Conservation (phyloP, 64 coral and sea anemone species). For the Orbicella faveolata region DNA sequence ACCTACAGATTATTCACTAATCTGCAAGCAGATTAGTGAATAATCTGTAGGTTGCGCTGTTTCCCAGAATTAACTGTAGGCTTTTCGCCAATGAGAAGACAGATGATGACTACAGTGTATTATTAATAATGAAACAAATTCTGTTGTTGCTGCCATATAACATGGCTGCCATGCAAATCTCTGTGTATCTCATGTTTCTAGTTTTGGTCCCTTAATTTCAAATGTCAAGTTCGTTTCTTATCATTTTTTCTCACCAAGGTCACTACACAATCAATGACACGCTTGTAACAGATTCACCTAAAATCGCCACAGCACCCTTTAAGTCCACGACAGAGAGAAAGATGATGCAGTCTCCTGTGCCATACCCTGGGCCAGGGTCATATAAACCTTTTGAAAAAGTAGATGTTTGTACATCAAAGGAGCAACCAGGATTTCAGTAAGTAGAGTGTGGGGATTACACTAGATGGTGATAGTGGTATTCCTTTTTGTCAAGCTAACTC, state of each 20-base stretch:
- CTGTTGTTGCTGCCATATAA: too few relatives aligned
- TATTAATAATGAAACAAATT: too few relatives aligned
- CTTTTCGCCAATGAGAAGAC: too few relatives aligned
- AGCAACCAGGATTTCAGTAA: constrained; percentile 83
- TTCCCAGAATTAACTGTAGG: too few relatives aligned
- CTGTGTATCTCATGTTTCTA: not conserved
- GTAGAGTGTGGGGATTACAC: not conserved
- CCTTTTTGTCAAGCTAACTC: too few relatives aligned
- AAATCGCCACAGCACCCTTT: constrained; percentile 81
- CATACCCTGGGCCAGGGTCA: constrained; percentile 83
- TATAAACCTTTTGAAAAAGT: constrained; percentile 73
- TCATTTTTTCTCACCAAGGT: constrained; percentile 32
- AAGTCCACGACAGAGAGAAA: constrained; percentile 96
- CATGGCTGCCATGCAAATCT: too few relatives aligned
- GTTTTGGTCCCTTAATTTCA: not conserved
- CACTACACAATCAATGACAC: constrained; percentile 90
- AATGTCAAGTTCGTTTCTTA: not conserved
- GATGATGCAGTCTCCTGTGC: constrained; percentile 83
- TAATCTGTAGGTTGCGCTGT: too few relatives aligned
- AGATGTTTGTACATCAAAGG: constrained; percentile 2
- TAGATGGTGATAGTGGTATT: too few relatives aligned
- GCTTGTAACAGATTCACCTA: constrained; percentile 58
- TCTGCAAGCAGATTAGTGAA: too few relatives aligned
- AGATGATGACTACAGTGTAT: too few relatives aligned
- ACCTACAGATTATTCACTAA: too few relatives aligned